Conservation (phyloP, 2,888 invertebrate genomes). For the Colletes collaris region DNA sequence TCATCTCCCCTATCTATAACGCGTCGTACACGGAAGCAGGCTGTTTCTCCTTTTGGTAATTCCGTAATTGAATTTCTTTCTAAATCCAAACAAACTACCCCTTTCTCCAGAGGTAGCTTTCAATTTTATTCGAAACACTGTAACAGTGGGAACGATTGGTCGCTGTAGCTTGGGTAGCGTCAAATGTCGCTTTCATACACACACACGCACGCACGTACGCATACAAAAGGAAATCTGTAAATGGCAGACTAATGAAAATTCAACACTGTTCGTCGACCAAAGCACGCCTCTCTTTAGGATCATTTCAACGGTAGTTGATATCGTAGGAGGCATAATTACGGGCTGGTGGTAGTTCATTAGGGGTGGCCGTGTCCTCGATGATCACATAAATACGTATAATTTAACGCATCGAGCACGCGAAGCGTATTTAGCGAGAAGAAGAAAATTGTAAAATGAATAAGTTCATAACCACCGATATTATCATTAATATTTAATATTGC, state of each 20-base stretch:
- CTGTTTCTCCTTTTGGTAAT: slow-evolving; percentile 84
- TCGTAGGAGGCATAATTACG: slow-evolving; percentile 13
- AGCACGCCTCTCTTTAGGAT: not conserved
- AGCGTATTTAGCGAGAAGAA: too few relatives aligned
- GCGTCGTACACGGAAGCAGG: slow-evolving; percentile 80
- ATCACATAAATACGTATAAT: too few relatives aligned
- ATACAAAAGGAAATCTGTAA: not conserved
- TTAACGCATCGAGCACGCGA: too few relatives aligned
- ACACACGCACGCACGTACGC: not conserved
- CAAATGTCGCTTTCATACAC: not conserved
- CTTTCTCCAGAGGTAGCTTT: too few relatives aligned
- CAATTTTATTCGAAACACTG: not conserved
- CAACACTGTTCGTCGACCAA: not conserved
- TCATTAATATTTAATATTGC: too few relatives aligned
- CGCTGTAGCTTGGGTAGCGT: not conserved
- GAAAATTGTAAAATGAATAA: not conserved
- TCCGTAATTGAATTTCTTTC: not conserved
- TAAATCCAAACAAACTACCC: too few relatives aligned
- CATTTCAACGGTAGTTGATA: slow-evolving; percentile 3
- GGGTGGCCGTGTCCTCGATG: not conserved
- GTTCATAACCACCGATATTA: not conserved
- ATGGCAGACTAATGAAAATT: slow-evolving; percentile 5
- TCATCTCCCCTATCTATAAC: slow-evolving; percentile 89
- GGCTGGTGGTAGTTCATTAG: slow-evolving; percentile 5
- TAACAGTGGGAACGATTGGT: too few relatives aligned